A percentile compares a stretch with the other conserved stretches of the same genome.
These are phyloP conservation scores for Hyles vespertilio DNA, from an alignment of 1,140 invertebrate species.

Conservation along the genomic window DNA sequence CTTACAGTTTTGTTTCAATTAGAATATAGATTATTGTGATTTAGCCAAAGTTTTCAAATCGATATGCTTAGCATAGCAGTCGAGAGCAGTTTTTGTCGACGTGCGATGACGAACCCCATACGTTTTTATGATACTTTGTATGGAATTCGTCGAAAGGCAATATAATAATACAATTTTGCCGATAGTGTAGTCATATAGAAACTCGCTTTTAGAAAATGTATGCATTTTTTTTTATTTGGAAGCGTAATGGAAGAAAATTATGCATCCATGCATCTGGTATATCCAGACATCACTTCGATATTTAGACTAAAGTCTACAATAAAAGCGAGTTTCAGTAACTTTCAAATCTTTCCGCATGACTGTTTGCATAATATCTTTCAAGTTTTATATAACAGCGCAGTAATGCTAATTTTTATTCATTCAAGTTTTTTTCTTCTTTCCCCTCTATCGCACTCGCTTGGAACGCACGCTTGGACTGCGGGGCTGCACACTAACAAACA, in stretches of 20 bases:
- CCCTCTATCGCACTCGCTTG: constrained; percentile 73
- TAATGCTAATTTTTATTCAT: constrained; percentile 61
- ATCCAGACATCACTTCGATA: background rate
- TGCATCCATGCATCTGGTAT: too few relatives aligned
- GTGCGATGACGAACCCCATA: constrained; percentile 12
- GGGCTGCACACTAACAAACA: constrained; percentile 65
- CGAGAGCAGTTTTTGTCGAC: constrained; percentile 10
- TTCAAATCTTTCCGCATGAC: constrained; percentile 50
- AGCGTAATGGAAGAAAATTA: too few relatives aligned
- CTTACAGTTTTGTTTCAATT: too few relatives aligned
- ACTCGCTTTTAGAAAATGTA: constrained; percentile 10
- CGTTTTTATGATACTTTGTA: background rate
- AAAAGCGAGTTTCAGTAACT: constrained; percentile 16
- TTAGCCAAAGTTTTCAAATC: background rate
- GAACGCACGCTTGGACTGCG: constrained; percentile 72
- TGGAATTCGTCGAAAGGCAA: constrained; percentile 14
- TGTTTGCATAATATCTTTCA: constrained; percentile 14
- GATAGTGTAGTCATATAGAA: constrained; percentile 16
- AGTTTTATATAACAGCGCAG: background rate
- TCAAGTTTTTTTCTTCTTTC: constrained; percentile 65
- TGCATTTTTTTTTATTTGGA: too few relatives aligned
- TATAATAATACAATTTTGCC: constrained; percentile 9
- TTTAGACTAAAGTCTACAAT: background rate
- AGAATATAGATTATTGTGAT: too few relatives aligned
- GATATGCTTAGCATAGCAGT: constrained; percentile 25